These are phyloP conservation scores for Chromoteleia sp. DNA, from an alignment of 2,888 invertebrate genomes.

Conservation along the genomic window DNA sequence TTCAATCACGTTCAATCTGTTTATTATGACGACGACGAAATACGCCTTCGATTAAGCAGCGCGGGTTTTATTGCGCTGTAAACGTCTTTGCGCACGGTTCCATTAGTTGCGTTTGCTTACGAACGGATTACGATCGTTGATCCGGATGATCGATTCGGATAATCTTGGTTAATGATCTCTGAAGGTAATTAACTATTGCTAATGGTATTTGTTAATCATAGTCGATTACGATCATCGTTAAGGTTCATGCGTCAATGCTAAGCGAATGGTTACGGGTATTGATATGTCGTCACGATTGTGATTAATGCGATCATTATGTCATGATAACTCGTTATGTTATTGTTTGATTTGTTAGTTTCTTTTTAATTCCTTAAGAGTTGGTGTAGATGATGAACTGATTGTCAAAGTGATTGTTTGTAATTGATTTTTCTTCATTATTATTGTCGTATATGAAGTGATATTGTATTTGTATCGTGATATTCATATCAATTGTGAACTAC, in stretches of 20 bases:
- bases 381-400: no score
- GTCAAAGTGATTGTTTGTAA: no score
- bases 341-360: no score
- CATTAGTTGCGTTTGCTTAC: neutral
- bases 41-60: constrained; percentile 2
- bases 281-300: neutral
- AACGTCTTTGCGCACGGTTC: no score
- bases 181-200: neutral
- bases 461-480: no score
- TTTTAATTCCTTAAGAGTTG: no score
- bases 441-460: no score
- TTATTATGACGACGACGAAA: constrained; percentile 17
- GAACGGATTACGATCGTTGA: neutral
- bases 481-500: no score
- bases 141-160: constrained; percentile 1
- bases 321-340: neutral
- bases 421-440: no score
- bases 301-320: constrained; percentile 4
- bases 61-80: no score
- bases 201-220: constrained; percentile 8
- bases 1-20: constrained; percentile 50
- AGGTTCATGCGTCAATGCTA: neutral
- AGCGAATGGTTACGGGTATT: neutral
- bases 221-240: constrained; percentile 10
- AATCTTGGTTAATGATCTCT: constrained; percentile 6